Evolutionary conservation across 2,888 invertebrate species (phyloP).

Genomic region (Nephrotoma appendiculata): DNA sequence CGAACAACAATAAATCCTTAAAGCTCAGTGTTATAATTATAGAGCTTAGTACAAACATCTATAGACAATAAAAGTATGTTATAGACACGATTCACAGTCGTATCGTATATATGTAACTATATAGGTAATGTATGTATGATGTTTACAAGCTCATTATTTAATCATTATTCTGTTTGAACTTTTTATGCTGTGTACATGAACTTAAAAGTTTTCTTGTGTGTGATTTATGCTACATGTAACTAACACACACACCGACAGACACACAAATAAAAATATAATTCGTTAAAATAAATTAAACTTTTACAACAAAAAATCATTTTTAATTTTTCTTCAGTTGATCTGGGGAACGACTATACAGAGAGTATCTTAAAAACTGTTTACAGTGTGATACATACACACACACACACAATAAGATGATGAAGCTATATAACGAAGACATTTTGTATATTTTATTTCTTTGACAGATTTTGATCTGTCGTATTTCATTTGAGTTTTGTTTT

Average conservation of each 20-base stretch:
- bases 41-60: too few relatives aligned
- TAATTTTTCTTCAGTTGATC: background rate
- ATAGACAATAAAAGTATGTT: too few relatives aligned
- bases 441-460: background rate
- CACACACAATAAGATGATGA: background rate
- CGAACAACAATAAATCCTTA: too few relatives aligned
- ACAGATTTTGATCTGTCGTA: background rate
- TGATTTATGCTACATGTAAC: background rate
- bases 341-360: background rate
- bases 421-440: background rate
- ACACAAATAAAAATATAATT: background rate
- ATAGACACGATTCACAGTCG: too few relatives aligned
- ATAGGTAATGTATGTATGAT: background rate
- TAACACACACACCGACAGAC: background rate
- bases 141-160: background rate
- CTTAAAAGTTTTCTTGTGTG: background rate
- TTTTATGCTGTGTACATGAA: background rate
- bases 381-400: too few relatives aligned
- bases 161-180: background rate
- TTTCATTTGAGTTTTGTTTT: background rate
- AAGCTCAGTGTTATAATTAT: too few relatives aligned
- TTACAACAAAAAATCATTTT: background rate
- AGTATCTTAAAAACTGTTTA: too few relatives aligned
- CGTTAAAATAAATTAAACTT: background rate
- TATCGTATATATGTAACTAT: too few relatives aligned